Base-by-base conservation (phyloP, 2,888 invertebrate genomes). In the Tiliacea aurago region DNA sequence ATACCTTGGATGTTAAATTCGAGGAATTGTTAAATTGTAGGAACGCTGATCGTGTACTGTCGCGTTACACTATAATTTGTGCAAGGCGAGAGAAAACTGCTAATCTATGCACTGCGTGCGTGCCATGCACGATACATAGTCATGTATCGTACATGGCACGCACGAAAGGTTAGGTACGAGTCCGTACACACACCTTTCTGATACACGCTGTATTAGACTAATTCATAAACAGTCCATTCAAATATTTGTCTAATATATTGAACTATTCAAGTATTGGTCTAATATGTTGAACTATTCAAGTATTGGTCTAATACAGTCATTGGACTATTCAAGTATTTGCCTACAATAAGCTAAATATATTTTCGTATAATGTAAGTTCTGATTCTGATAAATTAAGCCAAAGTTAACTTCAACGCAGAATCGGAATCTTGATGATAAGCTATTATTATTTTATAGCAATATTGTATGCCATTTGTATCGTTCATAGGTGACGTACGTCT, bases 391-490 rank as follows among this genome's bases (percentile, higher is more conserved):
- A 91, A 87, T 76, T 85, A 87, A 92, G 89, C 94, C 94, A 94
- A 94, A 94, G 94, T 93, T 85, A 88, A 90, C 88, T 88, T 88
- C 84, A 86, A 85, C 83, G 73, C 87, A 87, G 88, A 90, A 90
- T 89, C 88, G 90, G 90, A 87, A 76, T 67, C 76, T 77, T 78
- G 73, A 73, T 76, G 77, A 87, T 78, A 84, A 87, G 89, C 85
- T 88, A 86, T 89, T 90, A 87, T 90, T 90, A 88, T 90, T 89
- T 88, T 91, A 86, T 90, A 92, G 88, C 90, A 89, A 86, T 91
- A 91, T 89, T 90, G 90, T 92, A 94, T 93, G 94, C 94, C 94
- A 94, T 94, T 90, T 89, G 89, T 91, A 88, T 92, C 90, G 89
- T 89, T 91, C 90, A 85, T 93, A 93, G 88, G 89, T 90, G 87